These are phyloP conservation scores for Pollenia angustigena DNA, from an alignment of 2,888 invertebrate genomes.

Conservation along the genomic window DNA sequence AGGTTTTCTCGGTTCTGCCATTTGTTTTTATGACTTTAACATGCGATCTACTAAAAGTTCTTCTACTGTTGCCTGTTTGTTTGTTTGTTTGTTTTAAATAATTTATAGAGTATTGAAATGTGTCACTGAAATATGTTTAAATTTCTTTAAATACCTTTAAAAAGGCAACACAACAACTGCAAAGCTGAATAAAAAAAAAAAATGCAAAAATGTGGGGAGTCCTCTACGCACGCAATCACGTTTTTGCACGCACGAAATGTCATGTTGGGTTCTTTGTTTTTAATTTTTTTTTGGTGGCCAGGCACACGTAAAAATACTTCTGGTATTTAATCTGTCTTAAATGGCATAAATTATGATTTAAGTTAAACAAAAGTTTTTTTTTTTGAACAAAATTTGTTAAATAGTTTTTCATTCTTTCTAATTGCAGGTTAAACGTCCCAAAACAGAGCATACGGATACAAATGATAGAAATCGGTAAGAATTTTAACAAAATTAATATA, in stretches of 20 bases:
- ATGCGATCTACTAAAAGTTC: constrained; percentile 49
- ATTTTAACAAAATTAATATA: constrained; percentile 55
- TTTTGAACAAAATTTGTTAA: constrained; percentile 27
- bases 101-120: constrained; percentile 74
- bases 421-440: constrained; percentile 89
- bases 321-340: constrained; percentile 71
- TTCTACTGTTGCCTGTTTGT: constrained; percentile 29
- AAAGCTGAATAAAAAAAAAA: not conserved
- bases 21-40: constrained; percentile 58
- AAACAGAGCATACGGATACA: constrained; percentile 87
- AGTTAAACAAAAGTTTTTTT: constrained; percentile 1
- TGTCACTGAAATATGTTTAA: constrained; percentile 73
- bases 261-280: constrained; percentile 51
- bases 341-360: constrained; percentile 62
- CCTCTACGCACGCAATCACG: constrained; percentile 60
- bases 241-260: constrained; percentile 64
- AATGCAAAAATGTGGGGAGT: constrained; percentile 64
- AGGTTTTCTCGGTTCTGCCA: constrained; percentile 52
- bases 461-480: constrained; percentile 89
- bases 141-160: constrained; percentile 71
- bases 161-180: constrained; percentile 28
- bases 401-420: constrained; percentile 75
- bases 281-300: constrained; percentile 43
- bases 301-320: constrained; percentile 58
- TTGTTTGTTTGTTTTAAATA: constrained; percentile 55